Evolutionary conservation across 2,113 vertebrate genomes (phyloP), one percentile per base, ranked within the genome.

Genomic region (Coturnix japonica): DNA sequence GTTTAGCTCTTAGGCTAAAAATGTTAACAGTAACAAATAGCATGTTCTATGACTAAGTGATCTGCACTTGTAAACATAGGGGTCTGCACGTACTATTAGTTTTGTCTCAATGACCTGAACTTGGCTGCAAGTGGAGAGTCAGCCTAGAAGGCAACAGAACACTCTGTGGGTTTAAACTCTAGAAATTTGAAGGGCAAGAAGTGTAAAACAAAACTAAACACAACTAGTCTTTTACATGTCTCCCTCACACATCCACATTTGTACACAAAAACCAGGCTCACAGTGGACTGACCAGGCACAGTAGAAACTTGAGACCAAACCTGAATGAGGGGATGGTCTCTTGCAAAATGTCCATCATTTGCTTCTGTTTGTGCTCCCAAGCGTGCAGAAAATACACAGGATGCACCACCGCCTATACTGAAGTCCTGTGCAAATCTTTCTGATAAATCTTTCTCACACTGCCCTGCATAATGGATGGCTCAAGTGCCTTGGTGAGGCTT

Each of bases 401-500:
- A 23, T 2, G 3, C 16, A 46, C 46, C 51, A 61, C 56, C 90
- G 95, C 90, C 85, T 95, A 76, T 90, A 79, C 71, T 87, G 89
- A 91, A 94, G 81, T 43, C n/a, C 25, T 19, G 11, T 66, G 73
- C 81, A 81, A 95, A 91, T 60, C 53, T 81, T 89, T 72, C 82
- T 93, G 90, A 94, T 87, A 95, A 92, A 86, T 94, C 87, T 94
- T 90, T 94, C 90, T 78, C 78, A 7, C 43, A 16, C 67, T 84
- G 19, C 46, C 30, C 63, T 0, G 0, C 0, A 0, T 89, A 94
- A 96, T 91, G 94, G 87, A 76, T 66, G 61, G 69, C 83, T 96
- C 83, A 91, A 95, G 95, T 91, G 76, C 59, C 75, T 80, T 85
- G 89, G 83, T 85, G 85, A 95, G 73, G 70, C 69, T 91, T 95